Percentiles rank a stretch among this genome's conserved stretches.
These are phyloP conservation scores for Acheta domesticus DNA, from an alignment of 2,888 invertebrate genomes.

Conservation along the genomic window DNA sequence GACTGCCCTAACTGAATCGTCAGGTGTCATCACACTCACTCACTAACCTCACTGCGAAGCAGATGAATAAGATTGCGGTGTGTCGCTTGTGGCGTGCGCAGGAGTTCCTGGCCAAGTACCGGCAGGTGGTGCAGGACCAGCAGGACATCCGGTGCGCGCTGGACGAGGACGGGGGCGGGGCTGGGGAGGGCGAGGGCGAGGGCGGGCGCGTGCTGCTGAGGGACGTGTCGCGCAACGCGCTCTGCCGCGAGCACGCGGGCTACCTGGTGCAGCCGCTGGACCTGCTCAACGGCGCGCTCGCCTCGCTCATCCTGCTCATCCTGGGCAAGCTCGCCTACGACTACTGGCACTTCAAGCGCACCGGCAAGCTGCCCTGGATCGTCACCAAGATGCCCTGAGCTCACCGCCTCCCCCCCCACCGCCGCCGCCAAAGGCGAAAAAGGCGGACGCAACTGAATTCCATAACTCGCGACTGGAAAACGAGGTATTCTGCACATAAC, in stretches of 20 bases:
- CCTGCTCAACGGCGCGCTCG: constrained; percentile 67
- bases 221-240: constrained; percentile 63
- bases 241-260: constrained; percentile 59
- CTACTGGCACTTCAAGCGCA: constrained; percentile 75
- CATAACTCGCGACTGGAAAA: too few relatives aligned
- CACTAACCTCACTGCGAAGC: too few relatives aligned
- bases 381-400: constrained; percentile 70
- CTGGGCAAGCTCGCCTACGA: constrained; percentile 74
- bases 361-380: constrained; percentile 79
- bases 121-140: constrained; percentile 65
- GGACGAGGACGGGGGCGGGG: constrained; percentile 58
- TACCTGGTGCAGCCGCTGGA: constrained; percentile 66
- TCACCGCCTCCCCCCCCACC: too few relatives aligned
- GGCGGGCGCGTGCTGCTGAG: constrained; percentile 55
- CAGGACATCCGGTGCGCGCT: constrained; percentile 68
- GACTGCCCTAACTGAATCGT: too few relatives aligned
- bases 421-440: too few relatives aligned
- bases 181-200: not conserved
- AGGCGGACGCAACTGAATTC: too few relatives aligned
- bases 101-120: constrained; percentile 56
- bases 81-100: constrained; percentile 39
- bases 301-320: constrained; percentile 65
- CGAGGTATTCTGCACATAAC: too few relatives aligned
- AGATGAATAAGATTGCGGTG: too few relatives aligned
- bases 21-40: too few relatives aligned